A percentile compares a stretch with the other conserved stretches of the same genome.
phyloP scores from a whole-genome alignment of 2,113 vertebrate species.

The Corythornis cristatus region DNA sequence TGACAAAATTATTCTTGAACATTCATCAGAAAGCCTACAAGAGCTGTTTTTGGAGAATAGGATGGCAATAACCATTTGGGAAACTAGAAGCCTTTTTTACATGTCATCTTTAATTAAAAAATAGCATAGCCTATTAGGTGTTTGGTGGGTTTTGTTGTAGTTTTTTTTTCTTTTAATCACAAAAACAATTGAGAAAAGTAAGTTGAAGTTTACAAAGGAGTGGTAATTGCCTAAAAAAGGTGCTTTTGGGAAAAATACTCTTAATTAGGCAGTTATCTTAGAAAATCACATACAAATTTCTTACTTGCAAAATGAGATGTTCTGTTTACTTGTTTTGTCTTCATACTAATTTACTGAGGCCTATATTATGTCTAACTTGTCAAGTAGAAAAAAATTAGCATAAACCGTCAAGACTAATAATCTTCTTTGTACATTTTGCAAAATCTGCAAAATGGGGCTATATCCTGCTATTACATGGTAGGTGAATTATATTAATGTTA shows the following conservation, averaged over 20 bases:
- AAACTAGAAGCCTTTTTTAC: neutral
- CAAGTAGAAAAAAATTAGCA: conserved; percentile 37
- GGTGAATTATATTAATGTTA: neutral
- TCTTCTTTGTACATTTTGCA: neutral
- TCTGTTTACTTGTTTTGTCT: conserved; percentile 17
- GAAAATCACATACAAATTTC: neutral
- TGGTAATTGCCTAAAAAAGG: neutral
- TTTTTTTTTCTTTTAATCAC: neutral
- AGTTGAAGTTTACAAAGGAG: neutral
- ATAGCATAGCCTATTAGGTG: neutral
- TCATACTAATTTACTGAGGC: neutral
- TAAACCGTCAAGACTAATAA: conserved; percentile 2
- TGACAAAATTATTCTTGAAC: neutral
- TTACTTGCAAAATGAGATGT: neutral
- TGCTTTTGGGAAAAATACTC: neutral
- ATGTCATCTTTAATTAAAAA: neutral
- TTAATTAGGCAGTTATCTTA: neutral
- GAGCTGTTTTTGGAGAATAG: neutral
- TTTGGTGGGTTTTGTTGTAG: neutral
- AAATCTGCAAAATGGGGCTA: neutral
- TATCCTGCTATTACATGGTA: neutral
- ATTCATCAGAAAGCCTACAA: neutral
- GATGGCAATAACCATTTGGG: neutral
- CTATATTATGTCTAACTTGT: conserved; percentile 4
- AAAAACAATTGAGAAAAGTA: neutral